Evolutionary conservation across 2,113 vertebrate species (phyloP).

Genomic region (Saccopteryx leptura): DNA sequence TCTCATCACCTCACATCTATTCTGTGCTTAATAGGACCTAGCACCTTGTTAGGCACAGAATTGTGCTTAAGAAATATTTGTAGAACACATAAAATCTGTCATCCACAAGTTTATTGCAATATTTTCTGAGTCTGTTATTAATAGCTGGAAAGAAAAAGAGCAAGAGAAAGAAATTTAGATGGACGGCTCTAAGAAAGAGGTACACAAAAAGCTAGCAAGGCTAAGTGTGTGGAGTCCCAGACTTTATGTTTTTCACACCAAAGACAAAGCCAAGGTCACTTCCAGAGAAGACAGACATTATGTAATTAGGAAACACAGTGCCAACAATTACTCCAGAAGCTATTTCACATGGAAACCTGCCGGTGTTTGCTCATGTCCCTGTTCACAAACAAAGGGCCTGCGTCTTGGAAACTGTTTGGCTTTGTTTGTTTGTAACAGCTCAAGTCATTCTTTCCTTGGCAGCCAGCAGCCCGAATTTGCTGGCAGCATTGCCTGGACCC

Average conservation of each 20-base stretch:
- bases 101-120: background rate
- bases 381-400: constrained; percentile 88
- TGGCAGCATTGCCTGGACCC: constrained; percentile 68
- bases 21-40: background rate
- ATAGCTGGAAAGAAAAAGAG: constrained; percentile 41
- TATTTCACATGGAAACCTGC: constrained; percentile 85
- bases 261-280: constrained; percentile 80
- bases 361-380: constrained; percentile 81
- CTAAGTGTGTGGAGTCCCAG: constrained; percentile 34
- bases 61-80: constrained; percentile 36
- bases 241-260: constrained; percentile 64
- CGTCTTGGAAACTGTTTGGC: constrained; percentile 86
- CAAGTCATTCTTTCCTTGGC: constrained; percentile 79
- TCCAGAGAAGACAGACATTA: constrained; percentile 80
- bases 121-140: constrained; percentile 18
- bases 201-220: background rate
- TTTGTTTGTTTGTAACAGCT: constrained; percentile 83
- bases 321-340: constrained; percentile 86
- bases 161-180: constrained; percentile 37
- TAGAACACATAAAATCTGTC: background rate
- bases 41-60: background rate
- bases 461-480: constrained; percentile 77
- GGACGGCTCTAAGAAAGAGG: constrained; percentile 44
- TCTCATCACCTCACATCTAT: background rate
- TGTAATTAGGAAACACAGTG: constrained; percentile 85